Percentiles rank a stretch among this genome's conserved stretches.
Conservation (phyloP, 2,113 vertebrate genomes). For the Sardina pilchardus region DNA sequence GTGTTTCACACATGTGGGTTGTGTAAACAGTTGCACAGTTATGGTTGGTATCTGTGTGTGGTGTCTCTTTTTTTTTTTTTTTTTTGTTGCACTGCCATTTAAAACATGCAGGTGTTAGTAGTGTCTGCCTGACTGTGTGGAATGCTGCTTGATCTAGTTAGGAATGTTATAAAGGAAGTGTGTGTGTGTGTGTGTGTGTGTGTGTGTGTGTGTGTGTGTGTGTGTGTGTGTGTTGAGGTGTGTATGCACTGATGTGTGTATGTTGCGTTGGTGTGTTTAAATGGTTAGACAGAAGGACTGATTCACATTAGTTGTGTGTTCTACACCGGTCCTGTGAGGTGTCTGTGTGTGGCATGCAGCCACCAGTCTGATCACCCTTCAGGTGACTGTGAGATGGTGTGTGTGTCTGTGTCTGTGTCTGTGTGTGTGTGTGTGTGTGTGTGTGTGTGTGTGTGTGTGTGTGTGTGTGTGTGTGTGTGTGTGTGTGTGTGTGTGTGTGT, state of each 20-base stretch:
- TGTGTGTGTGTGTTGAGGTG: background rate
- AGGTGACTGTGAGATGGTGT: background rate
- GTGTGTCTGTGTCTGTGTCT: too few relatives aligned
- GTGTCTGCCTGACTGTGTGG: background rate
- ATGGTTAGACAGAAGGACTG: background rate
- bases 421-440: conserved; percentile 5
- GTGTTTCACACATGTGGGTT: background rate
- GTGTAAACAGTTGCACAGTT: background rate
- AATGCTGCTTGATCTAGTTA: background rate
- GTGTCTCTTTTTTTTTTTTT: background rate
- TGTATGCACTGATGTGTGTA: background rate
- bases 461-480: conserved; percentile 10
- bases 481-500: background rate
- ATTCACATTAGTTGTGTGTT: background rate
- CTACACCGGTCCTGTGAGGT: background rate
- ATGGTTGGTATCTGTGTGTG: background rate
- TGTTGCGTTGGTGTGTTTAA: background rate
- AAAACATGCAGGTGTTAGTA: background rate
- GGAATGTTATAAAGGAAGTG: background rate
- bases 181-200: conserved; percentile 10
- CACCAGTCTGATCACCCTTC: background rate
- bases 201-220: background rate
- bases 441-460: background rate
- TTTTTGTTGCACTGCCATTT: background rate
- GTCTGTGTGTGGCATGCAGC: background rate